phyloP scores from a whole-genome alignment of 1,140 invertebrate species.

The Pseudomyrmex gracilis region DNA sequence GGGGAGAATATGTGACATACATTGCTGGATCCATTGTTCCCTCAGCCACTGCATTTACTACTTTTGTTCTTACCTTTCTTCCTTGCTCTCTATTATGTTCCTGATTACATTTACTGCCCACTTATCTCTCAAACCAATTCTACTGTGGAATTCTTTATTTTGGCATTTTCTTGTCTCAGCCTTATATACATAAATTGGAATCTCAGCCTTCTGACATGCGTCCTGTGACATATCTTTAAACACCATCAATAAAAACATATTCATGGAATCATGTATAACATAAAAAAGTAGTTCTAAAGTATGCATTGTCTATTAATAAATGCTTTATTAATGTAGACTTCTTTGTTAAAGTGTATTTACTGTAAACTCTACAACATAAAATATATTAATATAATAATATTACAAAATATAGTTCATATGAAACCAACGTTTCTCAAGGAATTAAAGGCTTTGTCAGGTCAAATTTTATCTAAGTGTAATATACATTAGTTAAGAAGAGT shows the following conservation, averaged over 20 bases:
- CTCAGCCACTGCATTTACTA: conserved; percentile 82
- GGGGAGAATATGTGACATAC: conserved; percentile 83
- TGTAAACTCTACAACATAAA: too few relatives aligned
- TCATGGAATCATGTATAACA: background rate
- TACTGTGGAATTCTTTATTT: conserved; percentile 7
- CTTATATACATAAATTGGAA: background rate
- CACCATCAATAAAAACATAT: conserved; percentile 25
- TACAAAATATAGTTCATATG: too few relatives aligned
- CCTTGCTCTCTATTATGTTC: conserved; percentile 67
- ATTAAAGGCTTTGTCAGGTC: background rate
- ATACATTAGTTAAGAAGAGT: background rate
- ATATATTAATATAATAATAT: too few relatives aligned
- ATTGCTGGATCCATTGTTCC: conserved; percentile 84
- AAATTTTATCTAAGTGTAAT: background rate
- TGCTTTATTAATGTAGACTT: background rate
- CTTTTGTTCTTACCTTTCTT: conserved; percentile 63
- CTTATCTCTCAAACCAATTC: conserved; percentile 14
- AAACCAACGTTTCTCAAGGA: background rate
- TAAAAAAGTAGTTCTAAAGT: background rate
- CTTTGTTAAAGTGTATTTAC: too few relatives aligned
- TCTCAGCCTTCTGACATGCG: background rate
- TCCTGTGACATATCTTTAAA: conserved; percentile 62
- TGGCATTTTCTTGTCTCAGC: conserved; percentile 1
- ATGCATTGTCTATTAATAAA: background rate
- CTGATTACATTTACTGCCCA: conserved; percentile 50